A percentile compares a stretch with the other conserved stretches of the same genome.
phyloP scores from a whole-genome alignment of 2,888 invertebrate genomes.

The Netelia melanura region DNA sequence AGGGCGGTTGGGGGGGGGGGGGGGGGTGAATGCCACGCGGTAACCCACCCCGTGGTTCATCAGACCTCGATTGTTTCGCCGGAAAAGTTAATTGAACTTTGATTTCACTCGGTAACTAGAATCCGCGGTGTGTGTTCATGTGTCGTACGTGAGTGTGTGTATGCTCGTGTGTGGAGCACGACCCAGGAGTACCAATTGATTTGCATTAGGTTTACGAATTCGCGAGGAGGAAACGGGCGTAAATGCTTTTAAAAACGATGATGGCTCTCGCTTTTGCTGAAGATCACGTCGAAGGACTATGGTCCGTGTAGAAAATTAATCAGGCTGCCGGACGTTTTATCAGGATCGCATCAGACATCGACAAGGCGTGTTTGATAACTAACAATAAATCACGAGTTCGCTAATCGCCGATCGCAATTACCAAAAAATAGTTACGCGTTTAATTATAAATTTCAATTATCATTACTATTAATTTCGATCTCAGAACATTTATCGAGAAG shows the following conservation, averaged over 20 bases:
- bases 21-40: slow-evolving; percentile 36
- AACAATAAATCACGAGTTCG: too few relatives aligned
- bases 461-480: too few relatives aligned
- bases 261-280: slow-evolving; percentile 44
- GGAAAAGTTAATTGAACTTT: slow-evolving; percentile 81
- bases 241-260: slow-evolving; percentile 37
- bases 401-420: too few relatives aligned
- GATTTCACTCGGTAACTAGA: slow-evolving; percentile 78
- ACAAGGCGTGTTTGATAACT: neutral
- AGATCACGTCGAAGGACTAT: slow-evolving; percentile 17
- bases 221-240: slow-evolving; percentile 30
- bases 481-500: too few relatives aligned
- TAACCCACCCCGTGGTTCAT: slow-evolving; percentile 76
- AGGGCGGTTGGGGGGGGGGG: slow-evolving; percentile 25
- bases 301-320: too few relatives aligned
- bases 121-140: slow-evolving; percentile 65
- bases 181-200: slow-evolving; percentile 71
- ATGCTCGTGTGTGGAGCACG: neutral
- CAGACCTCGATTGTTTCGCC: slow-evolving; percentile 79
- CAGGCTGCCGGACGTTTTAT: neutral
- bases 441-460: too few relatives aligned
- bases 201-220: slow-evolving; percentile 72
- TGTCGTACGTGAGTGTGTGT: slow-evolving; percentile 28
- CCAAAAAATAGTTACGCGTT: too few relatives aligned
- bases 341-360: neutral